Base-by-base conservation (phyloP, 2,888 invertebrate genomes). In the Metopia argyrocephala region DNA sequence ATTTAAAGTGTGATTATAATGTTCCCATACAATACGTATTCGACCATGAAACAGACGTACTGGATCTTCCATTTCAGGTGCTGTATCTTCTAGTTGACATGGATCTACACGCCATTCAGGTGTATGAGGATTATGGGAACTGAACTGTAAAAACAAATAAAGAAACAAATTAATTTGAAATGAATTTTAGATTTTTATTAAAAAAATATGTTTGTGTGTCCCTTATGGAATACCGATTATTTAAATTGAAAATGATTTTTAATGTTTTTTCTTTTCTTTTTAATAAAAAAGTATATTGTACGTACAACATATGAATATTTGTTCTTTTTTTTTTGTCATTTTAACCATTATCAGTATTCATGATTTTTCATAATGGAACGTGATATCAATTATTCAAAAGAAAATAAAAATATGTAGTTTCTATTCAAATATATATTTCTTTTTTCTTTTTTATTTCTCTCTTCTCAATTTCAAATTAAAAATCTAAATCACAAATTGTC, bases 21-120 rank as follows among this genome's bases (percentile, higher is more conserved):
- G 90, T 27, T 89, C 88, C 93, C 93, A 93, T 50, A 92, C 91
- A 59, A 93, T 91, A 84, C 91, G 91, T 76, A 93, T 89, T 81
- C 92, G 92, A 3, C 93, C 92, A 18, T 92, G 93, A 65, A 93
- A 91, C 56, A 93, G 87, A 78, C 91, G 91, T 48, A 93, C 91
- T 0, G 92, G 90, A 59, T 93, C 93, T 20, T 93, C 92, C 86
- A 89, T 88, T 6, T 92, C 92, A 1, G 91, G 91, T 2, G 92
- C 92, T 1, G 86, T 87, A 31, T 88, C 87, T 82, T 90, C 90
- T 83, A 91, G 82, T 82, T 88, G 87, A 84, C 93, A 93, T 1
- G 93, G 91, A 78, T 92, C 92, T 27, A 93, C 86, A 18, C 92
- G 91, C 93, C 93, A 93, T 85, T 92, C 91, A 27, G 93, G 92